These are phyloP conservation scores for Acleris literana DNA, from an alignment of 2,888 invertebrate genomes.

Conservation along the genomic window DNA sequence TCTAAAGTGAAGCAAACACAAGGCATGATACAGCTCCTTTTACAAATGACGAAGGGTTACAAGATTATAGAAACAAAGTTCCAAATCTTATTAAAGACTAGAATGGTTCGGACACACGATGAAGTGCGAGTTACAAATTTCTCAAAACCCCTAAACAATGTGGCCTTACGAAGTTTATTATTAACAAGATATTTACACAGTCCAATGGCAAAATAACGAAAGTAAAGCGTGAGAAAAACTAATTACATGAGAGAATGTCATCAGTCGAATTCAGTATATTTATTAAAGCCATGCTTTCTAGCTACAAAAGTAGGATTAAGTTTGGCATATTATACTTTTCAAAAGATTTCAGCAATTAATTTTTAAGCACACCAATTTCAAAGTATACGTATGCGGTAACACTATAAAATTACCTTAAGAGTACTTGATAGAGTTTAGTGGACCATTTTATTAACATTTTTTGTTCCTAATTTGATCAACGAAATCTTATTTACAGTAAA, in stretches of 20 bases:
- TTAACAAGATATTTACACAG: constrained; percentile 72
- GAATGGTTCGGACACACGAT: constrained; percentile 66
- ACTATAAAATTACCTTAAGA: constrained; percentile 61
- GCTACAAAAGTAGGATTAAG: constrained; percentile 62
- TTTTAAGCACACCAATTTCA: constrained; percentile 60
- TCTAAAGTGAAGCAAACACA: constrained; percentile 45
- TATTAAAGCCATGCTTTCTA: constrained; percentile 70
- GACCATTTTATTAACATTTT: constrained; percentile 69
- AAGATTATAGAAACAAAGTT: constrained; percentile 34
- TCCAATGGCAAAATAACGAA: constrained; percentile 62
- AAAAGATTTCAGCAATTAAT: constrained; percentile 52
- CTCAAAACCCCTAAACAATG: constrained; percentile 48
- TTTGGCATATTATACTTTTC: constrained; percentile 68
- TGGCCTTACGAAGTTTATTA: constrained; percentile 58
- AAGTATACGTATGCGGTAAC: constrained; percentile 65
- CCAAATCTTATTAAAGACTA: constrained; percentile 57
- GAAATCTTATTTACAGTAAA: constrained; percentile 63
- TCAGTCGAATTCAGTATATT: constrained; percentile 67
- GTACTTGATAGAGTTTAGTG: constrained; percentile 76
- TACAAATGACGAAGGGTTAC: constrained; percentile 32
- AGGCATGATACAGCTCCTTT: constrained; percentile 30
- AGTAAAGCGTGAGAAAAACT: constrained; percentile 44
- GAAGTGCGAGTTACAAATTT: constrained; percentile 43
- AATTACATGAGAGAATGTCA: constrained; percentile 49
- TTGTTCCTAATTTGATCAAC: constrained; percentile 74